phyloP scores from a whole-genome alignment of 2,888 invertebrate species.

The Acleris sparsana region DNA sequence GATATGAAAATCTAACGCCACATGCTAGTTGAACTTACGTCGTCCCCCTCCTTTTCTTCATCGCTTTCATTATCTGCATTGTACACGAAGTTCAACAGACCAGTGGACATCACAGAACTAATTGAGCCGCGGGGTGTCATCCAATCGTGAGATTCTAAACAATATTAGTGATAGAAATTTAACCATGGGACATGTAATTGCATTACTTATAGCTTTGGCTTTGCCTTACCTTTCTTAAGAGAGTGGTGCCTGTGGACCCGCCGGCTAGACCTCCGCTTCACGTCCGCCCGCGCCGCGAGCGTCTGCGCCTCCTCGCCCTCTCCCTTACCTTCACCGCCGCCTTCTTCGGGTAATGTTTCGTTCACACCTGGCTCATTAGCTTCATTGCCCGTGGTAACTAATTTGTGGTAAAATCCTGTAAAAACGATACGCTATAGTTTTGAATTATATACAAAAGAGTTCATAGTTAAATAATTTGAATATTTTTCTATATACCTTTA shows the following conservation, averaged over 20 bases:
- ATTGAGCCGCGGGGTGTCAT: conserved; percentile 76
- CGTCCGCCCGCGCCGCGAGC: conserved; percentile 56
- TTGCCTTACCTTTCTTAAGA: conserved; percentile 61
- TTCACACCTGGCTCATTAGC: conserved; percentile 67
- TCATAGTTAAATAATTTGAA: not conserved
- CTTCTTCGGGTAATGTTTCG: conserved; percentile 64
- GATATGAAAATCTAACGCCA: not conserved
- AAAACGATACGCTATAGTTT: not conserved
- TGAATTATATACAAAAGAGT: not conserved
- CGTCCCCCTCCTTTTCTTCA: conserved; percentile 65
- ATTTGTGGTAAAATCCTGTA: conserved; percentile 76
- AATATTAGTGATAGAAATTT: not conserved
- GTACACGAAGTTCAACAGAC: conserved; percentile 67
- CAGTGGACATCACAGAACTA: conserved; percentile 70
- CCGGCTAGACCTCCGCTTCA: conserved; percentile 64
- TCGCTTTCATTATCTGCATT: conserved; percentile 66
- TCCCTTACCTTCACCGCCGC: conserved; percentile 54
- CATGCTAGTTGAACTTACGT: conserved; percentile 47
- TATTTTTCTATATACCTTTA: conserved; percentile 71
- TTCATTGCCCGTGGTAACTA: conserved; percentile 86
- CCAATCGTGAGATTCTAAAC: conserved; percentile 73
- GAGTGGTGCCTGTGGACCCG: conserved; percentile 69
- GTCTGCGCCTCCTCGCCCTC: conserved; percentile 49
- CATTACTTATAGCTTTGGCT: not conserved
- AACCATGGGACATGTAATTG: not conserved